Percentiles rank a stretch among this genome's conserved stretches.
These are phyloP conservation scores for Scleropages formosus DNA, from an alignment of 2,797 vertebrate genomes.

Conservation along the genomic window DNA sequence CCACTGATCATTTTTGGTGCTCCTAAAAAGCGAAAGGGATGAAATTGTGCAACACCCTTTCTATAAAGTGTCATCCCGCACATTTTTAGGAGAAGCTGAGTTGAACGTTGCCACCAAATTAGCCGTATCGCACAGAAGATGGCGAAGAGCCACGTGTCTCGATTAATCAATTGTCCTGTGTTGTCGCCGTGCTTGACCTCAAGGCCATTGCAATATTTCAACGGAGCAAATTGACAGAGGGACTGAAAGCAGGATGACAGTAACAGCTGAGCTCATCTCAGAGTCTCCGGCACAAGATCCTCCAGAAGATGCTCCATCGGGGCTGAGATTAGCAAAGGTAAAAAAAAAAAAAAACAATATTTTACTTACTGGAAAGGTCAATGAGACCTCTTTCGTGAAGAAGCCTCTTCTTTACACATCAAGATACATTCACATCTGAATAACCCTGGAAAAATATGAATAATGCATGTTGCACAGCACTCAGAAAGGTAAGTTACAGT, in stretches of 20 bases:
- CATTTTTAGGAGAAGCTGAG: constrained; percentile 44
- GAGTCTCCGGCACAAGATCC: not conserved
- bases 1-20: too few species aligned
- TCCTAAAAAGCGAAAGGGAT: too few species aligned
- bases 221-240: constrained; percentile 61
- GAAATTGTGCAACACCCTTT: too few species aligned
- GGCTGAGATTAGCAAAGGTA: not conserved
- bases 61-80: too few species aligned
- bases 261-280: constrained; percentile 72
- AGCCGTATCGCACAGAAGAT: constrained; percentile 57
- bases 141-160: constrained; percentile 52
- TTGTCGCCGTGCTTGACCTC: constrained; percentile 68
- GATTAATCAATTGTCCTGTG: constrained; percentile 67
- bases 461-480: too few species aligned
- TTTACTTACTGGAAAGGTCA: not conserved
- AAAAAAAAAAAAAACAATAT: not conserved
- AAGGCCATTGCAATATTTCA: constrained; percentile 70
- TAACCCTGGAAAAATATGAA: too few species aligned
- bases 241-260: constrained; percentile 59
- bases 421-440: too few species aligned
- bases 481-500: too few species aligned
- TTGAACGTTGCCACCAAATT: constrained; percentile 67
- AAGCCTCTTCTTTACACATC: too few species aligned
- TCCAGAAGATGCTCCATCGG: not conserved
- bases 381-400: not conserved